Evolutionary conservation across 2,113 vertebrate genomes (phyloP).

Genomic region (Channa maculata): DNA sequence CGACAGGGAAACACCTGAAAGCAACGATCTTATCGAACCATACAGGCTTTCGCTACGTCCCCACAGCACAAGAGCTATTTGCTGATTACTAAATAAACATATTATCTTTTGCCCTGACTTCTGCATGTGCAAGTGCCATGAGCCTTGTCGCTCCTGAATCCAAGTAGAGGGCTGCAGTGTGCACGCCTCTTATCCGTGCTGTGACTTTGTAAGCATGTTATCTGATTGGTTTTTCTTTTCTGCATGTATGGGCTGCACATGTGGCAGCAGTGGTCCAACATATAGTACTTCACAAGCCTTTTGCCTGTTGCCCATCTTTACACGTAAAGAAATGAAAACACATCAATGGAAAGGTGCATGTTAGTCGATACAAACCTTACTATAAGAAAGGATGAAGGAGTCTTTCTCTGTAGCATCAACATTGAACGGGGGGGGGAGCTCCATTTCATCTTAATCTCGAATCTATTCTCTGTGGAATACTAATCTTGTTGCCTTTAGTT

Average conservation of each 20-base stretch:
- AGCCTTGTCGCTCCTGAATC: constrained; percentile 37
- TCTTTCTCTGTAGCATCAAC: constrained; percentile 56
- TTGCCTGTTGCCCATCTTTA: constrained; percentile 37
- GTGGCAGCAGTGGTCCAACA: constrained; percentile 35
- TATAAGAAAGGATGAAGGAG: constrained; percentile 29
- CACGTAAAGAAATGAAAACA: constrained; percentile 49
- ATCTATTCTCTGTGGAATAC: constrained; percentile 60
- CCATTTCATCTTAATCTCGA: constrained; percentile 57
- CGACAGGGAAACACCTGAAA: constrained; percentile 87
- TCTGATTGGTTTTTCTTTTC: constrained; percentile 31
- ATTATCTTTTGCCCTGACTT: constrained; percentile 85
- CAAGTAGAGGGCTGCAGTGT: constrained; percentile 47
- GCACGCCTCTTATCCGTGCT: constrained; percentile 59
- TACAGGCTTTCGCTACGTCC: constrained; percentile 82
- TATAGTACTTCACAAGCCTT: constrained; percentile 46
- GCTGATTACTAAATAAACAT: constrained; percentile 89
- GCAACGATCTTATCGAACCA: constrained; percentile 87
- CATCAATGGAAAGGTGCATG: constrained; percentile 56
- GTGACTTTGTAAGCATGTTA: constrained; percentile 75
- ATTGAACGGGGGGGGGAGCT: constrained; percentile 27
- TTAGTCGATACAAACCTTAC: constrained; percentile 49
- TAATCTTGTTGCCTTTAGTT: constrained; percentile 49
- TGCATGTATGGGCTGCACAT: constrained; percentile 44
- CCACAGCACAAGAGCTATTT: constrained; percentile 86
- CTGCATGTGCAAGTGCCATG: constrained; percentile 10